These are phyloP conservation scores for Vulpes lagopus DNA, from an alignment of 2,113 vertebrate genomes.

Conservation along the genomic window DNA sequence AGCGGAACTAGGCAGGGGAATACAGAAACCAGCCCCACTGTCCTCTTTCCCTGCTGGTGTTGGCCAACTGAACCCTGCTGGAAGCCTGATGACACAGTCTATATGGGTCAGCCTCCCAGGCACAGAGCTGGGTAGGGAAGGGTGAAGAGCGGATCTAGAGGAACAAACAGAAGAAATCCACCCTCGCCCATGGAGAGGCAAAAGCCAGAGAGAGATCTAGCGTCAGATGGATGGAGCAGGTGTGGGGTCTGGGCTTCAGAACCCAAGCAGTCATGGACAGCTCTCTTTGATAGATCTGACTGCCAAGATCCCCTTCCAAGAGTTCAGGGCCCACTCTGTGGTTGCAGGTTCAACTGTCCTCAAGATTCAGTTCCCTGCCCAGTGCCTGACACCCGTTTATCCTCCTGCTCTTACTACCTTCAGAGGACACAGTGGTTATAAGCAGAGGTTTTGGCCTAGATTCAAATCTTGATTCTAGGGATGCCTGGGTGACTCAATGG, in stretches of 20 bases:
- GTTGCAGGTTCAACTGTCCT: background rate
- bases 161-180: background rate
- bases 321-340: background rate
- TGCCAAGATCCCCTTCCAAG: background rate
- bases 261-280: background rate
- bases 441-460: background rate
- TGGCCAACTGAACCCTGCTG: background rate
- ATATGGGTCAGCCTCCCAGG: too few relatives aligned
- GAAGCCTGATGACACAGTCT: background rate
- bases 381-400: background rate
- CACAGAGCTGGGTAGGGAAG: background rate
- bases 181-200: background rate
- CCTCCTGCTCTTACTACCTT: background rate
- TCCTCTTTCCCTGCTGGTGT: background rate
- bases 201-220: background rate
- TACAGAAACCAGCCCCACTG: background rate
- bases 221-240: background rate
- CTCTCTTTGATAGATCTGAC: background rate
- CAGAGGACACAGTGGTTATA: background rate
- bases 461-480: background rate
- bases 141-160: background rate
- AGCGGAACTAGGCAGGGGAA: rapidly evolving
- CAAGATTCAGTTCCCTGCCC: background rate
- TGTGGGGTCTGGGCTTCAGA: too few relatives aligned
- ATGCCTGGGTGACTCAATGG: too few relatives aligned